Percentiles rank a stretch among this genome's conserved stretches.
Conservation (phyloP, 2,797 vertebrate species). For the Enteromius thamalakanensis region DNA sequence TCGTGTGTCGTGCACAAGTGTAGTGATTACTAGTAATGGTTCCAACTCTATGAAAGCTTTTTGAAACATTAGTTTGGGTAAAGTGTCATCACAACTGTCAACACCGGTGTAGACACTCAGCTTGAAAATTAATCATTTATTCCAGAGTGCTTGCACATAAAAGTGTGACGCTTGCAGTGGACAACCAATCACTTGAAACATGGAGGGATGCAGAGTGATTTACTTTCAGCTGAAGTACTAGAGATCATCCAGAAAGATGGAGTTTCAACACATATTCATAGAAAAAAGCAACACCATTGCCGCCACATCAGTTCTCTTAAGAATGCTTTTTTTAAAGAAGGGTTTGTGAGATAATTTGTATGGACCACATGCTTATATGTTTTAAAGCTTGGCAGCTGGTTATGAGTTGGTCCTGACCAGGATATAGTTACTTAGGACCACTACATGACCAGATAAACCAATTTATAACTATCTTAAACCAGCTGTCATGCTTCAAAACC, state of each 20-base stretch:
- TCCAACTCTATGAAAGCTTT: not conserved
- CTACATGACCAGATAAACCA: no score
- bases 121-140: not conserved
- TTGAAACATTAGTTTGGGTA: not conserved
- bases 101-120: not conserved
- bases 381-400: no score
- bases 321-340: not conserved
- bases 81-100: slow-evolving; percentile 2
- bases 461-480: no score
- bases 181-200: not conserved
- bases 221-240: slow-evolving; percentile 8
- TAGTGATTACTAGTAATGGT: slow-evolving; percentile 11
- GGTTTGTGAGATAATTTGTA: not conserved
- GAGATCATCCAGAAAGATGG: not conserved
- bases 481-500: no score
- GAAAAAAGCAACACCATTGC: not conserved
- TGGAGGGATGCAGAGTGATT: not conserved
- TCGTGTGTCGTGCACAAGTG: not conserved
- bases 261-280: not conserved
- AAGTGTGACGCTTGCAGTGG: not conserved
- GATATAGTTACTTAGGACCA: no score
- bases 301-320: not conserved
- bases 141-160: not conserved
- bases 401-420: no score
- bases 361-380: not conserved